Evolutionary conservation across 2,888 invertebrate genomes (phyloP), one percentile per base, ranked within the genome.

Genomic region (Drosophila recens): DNA sequence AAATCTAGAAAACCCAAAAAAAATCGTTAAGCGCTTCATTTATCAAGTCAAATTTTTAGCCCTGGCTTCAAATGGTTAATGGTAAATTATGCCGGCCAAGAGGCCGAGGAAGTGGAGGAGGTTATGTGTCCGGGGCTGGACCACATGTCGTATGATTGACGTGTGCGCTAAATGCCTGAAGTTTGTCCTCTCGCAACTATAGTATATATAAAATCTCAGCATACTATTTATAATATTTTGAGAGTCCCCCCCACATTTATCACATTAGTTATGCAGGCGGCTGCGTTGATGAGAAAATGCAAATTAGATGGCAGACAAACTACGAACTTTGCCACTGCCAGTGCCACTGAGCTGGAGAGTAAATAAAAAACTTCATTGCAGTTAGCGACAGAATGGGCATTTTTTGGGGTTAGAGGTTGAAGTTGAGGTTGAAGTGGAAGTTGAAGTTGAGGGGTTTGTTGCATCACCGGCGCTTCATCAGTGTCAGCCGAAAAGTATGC

Each of bases 91-190:
- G 3, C 2, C 3, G 15, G 2, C 15, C 17, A 6, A 38, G 30
- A 1, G 10, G n/a, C 9, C 4, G 43, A 5, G 3, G 38, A 11
- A 13, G 0, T 10, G 23, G 30, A 46, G 34, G 15, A 11, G 20
- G 4, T 33, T 6, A 58, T 30, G 23, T 54, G 72, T 59, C 42
- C 38, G 43, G 0, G 30, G 34, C 77, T 61, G 68, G 84, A 86
- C 89, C 85, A 86, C 89, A 86, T 86, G 89, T 88, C 79, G 80
- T 77, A 86, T 86, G 85, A 86, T 86, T 88, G 85, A 86, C 85
- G 87, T 86, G 63, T 66, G 81, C 77, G 68, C 89, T 86, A 88
- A 75, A 86, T 83, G 72, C 80, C 53, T 20, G 17, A 73, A 80
- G 53, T 57, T 75, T 34, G 64, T 23, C 30, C 57, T 67, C 36